A percentile compares a stretch with the other conserved stretches of the same genome.
Evolutionary conservation across 2,888 invertebrate genomes (phyloP).

Genomic region (Willowsia nigromaculata): DNA sequence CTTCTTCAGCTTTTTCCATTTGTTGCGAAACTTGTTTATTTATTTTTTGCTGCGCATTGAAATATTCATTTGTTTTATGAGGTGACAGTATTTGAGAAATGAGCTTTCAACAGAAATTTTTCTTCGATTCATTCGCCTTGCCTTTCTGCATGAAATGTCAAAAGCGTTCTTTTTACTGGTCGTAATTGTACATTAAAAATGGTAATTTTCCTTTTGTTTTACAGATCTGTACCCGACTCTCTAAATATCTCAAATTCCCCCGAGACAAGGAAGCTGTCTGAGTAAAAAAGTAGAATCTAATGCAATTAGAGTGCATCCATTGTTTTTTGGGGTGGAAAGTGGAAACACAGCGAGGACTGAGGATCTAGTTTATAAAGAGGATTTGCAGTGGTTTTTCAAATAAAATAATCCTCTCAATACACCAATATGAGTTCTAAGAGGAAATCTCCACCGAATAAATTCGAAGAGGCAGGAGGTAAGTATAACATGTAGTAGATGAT

Average conservation of each 20-base stretch:
- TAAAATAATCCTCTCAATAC: too few relatives aligned
- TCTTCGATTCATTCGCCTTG: too few relatives aligned
- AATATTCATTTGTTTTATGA: too few relatives aligned
- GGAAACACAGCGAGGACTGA: background rate
- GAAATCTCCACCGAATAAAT: constrained; percentile 79
- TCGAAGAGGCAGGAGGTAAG: constrained; percentile 75
- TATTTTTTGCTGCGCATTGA: too few relatives aligned
- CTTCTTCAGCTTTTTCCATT: too few relatives aligned
- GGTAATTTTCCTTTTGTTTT: too few relatives aligned
- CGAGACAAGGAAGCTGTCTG: background rate
- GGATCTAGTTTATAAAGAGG: background rate
- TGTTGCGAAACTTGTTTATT: too few relatives aligned
- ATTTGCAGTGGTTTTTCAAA: background rate
- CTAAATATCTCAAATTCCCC: background rate
- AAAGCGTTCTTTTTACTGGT: too few relatives aligned
- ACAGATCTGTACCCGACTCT: background rate
- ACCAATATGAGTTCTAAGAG: constrained; percentile 78
- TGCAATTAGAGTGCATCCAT: background rate
- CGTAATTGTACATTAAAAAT: too few relatives aligned
- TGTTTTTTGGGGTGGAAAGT: background rate
- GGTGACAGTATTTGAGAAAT: too few relatives aligned
- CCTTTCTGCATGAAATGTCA: too few relatives aligned
- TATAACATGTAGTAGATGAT: background rate
- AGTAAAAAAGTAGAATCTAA: background rate
- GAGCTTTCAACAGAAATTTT: too few relatives aligned